Evolutionary conservation across 1,140 invertebrate species (phyloP).

Genomic region (Microplitis mediator): DNA sequence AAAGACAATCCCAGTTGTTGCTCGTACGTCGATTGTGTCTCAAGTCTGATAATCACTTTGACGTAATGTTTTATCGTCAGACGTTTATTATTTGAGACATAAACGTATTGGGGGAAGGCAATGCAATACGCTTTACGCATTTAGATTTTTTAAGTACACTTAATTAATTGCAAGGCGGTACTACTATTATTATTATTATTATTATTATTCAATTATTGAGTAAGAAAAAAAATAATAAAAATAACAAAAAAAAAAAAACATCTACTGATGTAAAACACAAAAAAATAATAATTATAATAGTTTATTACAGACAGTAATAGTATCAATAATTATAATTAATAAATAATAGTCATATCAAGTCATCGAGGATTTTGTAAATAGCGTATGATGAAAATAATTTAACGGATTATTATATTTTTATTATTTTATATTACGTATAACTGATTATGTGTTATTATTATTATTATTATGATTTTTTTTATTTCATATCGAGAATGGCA

Average conservation of each 20-base stretch:
- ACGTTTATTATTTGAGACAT: background rate
- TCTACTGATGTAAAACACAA: conserved; percentile 35
- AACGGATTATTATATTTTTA: background rate
- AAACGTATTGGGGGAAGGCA: conserved; percentile 61
- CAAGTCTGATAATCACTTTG: too few species aligned
- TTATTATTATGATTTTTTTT: background rate
- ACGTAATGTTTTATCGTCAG: too few species aligned
- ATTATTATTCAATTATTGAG: too few species aligned
- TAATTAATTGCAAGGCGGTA: conserved; percentile 43
- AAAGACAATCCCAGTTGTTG: background rate
- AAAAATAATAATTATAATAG: conserved; percentile 39
- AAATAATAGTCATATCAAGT: conserved; percentile 60
- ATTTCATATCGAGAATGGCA: background rate
- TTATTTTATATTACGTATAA: background rate
- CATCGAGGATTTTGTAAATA: conserved; percentile 58
- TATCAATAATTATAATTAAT: conserved; percentile 18
- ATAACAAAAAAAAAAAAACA: conserved; percentile 31
- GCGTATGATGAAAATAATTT: conserved; percentile 31
- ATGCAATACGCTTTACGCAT: conserved; percentile 62
- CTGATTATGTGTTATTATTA: background rate
- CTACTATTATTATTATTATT: background rate
- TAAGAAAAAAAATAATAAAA: too few species aligned
- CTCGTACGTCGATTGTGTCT: background rate
- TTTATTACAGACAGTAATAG: too few species aligned
- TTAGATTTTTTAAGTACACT: conserved; percentile 50